phyloP scores from a whole-genome alignment of 2,113 vertebrate species.

The Oreochromis tanganicae region DNA sequence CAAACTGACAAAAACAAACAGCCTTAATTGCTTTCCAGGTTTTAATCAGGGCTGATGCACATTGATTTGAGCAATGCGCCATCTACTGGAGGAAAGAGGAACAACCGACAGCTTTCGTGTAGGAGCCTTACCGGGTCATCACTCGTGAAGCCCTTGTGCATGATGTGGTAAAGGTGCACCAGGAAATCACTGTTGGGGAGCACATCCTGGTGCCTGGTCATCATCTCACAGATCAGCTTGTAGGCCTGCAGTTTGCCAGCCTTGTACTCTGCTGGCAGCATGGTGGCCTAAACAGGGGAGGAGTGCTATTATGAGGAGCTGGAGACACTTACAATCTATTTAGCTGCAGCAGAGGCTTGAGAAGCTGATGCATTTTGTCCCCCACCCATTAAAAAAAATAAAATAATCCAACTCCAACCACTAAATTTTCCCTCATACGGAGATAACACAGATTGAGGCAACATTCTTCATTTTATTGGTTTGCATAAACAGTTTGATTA shows the following conservation, averaged over 20 bases:
- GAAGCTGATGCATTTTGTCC: neutral
- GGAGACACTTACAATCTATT: neutral
- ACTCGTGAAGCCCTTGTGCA: constrained; percentile 89
- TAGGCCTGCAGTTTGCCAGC: constrained; percentile 93
- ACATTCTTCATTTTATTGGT: neutral
- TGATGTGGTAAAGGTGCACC: constrained; percentile 91
- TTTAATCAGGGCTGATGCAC: neutral
- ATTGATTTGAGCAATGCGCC: constrained; percentile 25
- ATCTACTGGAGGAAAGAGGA: constrained; percentile 19
- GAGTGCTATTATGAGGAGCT: neutral
- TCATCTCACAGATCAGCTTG: constrained; percentile 94
- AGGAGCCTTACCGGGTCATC: constrained; percentile 84
- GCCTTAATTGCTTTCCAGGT: neutral
- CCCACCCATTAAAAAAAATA: neutral
- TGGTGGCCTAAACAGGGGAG: constrained; percentile 78
- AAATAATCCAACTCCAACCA: neutral
- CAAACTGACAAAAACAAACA: neutral
- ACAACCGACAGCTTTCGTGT: neutral
- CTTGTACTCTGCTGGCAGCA: constrained; percentile 86
- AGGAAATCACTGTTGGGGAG: constrained; percentile 93
- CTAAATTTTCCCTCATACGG: neutral
- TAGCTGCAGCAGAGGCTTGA: neutral
- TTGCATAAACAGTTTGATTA: neutral
- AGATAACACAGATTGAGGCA: neutral
- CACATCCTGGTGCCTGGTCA: constrained; percentile 95